Evolutionary conservation across 2,797 vertebrate species (phyloP).

Genomic region (Tokudaia tokunoshimensis): DNA sequence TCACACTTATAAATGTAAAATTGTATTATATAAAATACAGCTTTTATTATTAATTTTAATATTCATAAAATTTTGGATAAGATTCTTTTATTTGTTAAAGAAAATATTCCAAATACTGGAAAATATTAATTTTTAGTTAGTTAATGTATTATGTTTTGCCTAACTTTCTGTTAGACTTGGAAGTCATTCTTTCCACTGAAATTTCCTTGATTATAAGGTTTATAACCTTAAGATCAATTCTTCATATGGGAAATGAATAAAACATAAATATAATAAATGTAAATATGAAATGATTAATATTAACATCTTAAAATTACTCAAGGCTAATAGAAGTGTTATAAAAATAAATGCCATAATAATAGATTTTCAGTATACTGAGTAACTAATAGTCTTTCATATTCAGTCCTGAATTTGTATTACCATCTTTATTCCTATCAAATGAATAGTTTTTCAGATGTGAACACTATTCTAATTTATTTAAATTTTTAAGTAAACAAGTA

Average conservation of each 20-base stretch:
- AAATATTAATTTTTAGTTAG: background rate
- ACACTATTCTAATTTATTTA: background rate
- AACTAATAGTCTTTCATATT: background rate
- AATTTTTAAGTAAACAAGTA: background rate
- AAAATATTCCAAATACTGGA: background rate
- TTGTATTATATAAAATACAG: background rate
- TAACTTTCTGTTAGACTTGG: background rate
- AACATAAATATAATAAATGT: background rate
- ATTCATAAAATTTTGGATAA: background rate
- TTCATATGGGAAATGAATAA: background rate
- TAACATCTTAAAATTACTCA: background rate
- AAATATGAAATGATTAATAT: background rate
- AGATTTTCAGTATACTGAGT: background rate
- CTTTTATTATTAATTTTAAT: background rate
- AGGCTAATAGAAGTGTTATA: background rate
- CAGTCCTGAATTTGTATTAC: background rate
- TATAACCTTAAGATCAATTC: background rate
- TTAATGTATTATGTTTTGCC: background rate
- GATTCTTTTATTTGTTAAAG: background rate
- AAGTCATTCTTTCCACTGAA: background rate
- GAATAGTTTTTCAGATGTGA: background rate
- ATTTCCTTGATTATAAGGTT: background rate
- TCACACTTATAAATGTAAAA: background rate
- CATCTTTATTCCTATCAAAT: background rate
- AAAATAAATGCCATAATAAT: background rate